Base-by-base conservation (phyloP, 2,888 invertebrate species). In the Drosophila aldrichi region DNA sequence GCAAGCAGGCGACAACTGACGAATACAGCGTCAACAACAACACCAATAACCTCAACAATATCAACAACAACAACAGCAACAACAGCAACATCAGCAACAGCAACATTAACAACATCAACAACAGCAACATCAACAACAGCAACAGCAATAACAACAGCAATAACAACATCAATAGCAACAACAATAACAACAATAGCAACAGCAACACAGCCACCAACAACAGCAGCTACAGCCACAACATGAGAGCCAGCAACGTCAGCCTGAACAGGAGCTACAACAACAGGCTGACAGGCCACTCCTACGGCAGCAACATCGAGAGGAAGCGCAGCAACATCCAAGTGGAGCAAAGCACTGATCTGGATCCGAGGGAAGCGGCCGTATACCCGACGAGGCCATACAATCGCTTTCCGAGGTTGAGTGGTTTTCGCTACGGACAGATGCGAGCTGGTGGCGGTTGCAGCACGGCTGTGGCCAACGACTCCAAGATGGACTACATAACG, bases 401-500 rank as follows among this genome's bases (percentile, higher is more conserved):
- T 56, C 67, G 67, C 0, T n/a, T 55, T 3, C 20, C 18, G 2
- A 69, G 56, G 3, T 6, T 68, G 0, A 22, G 1, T 16, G 12
- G 36, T 16, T 32, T 41, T 48, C 64, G 40, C 5, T 56, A 14
- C 25, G 38, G n/a, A 0, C 54, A 34, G 20, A 20, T 29, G 38
- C 22, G 20, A 12, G 32, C 51, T 2, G 61, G 49, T 5, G 51
- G 41, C 20, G 18, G 22, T 14, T 12, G 25, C 20, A 14, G 3
- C 12, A 14, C 22, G 3, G 22, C 20, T 38, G 22, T 22, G 14
- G 12, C 2, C 22, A n/a, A 22, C 5, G 38, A 52, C 0, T 49
- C 55, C 3, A 48, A 81, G 6, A 82, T 92, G 75, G 84, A 90
- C 61, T 85, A 88, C 25, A 79, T 90, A n/a, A 90, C 89, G 22